Evolutionary conservation across 2,113 vertebrate species (phyloP).

Genomic region (Pedionomus torquatus): DNA sequence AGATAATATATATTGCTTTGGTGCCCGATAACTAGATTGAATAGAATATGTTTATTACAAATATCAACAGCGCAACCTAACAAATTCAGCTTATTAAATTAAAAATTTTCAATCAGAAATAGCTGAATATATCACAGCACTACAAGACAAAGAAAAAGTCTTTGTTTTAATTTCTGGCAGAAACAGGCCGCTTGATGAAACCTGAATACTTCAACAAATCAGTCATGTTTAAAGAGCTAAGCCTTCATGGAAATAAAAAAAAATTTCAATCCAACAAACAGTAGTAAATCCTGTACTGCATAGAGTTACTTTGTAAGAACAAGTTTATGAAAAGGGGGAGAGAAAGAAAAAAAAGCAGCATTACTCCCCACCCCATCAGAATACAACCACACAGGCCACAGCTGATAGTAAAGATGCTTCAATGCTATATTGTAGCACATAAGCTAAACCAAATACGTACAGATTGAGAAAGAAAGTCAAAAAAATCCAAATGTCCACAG

Average conservation of each 20-base stretch:
- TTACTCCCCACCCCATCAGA: constrained; percentile 2
- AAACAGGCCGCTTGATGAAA: not conserved
- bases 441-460: constrained; percentile 3
- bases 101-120: not conserved
- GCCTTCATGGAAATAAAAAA: not conserved
- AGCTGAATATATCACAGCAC: not conserved
- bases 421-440: not conserved
- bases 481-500: constrained; percentile 14
- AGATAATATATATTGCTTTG: constrained; percentile 43
- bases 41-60: not conserved
- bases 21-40: constrained; percentile 7
- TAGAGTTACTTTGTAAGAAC: constrained; percentile 32
- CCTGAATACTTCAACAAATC: not conserved
- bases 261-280: not conserved
- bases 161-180: not conserved
- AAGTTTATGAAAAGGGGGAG: not conserved
- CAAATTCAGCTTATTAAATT: constrained; percentile 2
- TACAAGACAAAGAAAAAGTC: not conserved
- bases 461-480: constrained; percentile 13
- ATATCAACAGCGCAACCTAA: not conserved
- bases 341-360: constrained; percentile 15
- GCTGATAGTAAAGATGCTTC: constrained; percentile 31
- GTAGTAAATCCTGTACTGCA: constrained; percentile 37
- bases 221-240: not conserved
- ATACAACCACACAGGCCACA: not conserved